Conservation (phyloP, 1,140 invertebrate genomes). For the Cydia splendana region DNA sequence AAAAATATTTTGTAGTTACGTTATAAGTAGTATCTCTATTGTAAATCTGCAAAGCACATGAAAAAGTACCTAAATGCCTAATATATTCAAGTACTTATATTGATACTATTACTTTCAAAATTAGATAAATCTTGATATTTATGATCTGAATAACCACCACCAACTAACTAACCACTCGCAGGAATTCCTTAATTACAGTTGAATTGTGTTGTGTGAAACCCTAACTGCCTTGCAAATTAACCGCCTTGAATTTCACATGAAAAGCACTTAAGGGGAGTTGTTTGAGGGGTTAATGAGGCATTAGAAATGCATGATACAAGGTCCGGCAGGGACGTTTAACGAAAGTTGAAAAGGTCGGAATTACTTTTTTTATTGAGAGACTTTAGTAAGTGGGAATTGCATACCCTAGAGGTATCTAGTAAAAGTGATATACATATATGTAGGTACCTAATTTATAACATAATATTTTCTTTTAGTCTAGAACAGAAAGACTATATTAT, state of each 20-base stretch:
- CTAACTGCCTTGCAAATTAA: conserved; percentile 13
- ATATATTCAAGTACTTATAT: too few relatives aligned
- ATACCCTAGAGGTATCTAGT: not conserved
- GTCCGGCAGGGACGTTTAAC: not conserved
- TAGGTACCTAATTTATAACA: too few relatives aligned
- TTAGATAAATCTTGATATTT: too few relatives aligned
- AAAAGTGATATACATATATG: not conserved
- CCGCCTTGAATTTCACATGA: conserved; percentile 15
- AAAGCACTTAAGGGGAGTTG: conserved; percentile 18
- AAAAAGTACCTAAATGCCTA: too few relatives aligned
- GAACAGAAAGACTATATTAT: too few relatives aligned
- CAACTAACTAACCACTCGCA: too few relatives aligned
- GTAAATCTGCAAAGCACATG: too few relatives aligned
- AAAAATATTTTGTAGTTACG: too few relatives aligned
- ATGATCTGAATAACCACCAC: too few relatives aligned
- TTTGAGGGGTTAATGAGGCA: conserved; percentile 15
- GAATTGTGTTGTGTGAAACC: not conserved
- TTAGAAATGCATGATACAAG: conserved; percentile 27
- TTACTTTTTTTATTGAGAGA: not conserved
- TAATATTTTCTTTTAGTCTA: too few relatives aligned
- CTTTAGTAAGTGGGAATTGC: not conserved
- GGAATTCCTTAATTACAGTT: not conserved
- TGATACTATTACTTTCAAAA: too few relatives aligned
- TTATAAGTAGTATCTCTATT: too few relatives aligned
- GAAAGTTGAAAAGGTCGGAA: not conserved